Base-by-base conservation (phyloP, 2,113 vertebrate genomes). In the Athene noctua region DNA sequence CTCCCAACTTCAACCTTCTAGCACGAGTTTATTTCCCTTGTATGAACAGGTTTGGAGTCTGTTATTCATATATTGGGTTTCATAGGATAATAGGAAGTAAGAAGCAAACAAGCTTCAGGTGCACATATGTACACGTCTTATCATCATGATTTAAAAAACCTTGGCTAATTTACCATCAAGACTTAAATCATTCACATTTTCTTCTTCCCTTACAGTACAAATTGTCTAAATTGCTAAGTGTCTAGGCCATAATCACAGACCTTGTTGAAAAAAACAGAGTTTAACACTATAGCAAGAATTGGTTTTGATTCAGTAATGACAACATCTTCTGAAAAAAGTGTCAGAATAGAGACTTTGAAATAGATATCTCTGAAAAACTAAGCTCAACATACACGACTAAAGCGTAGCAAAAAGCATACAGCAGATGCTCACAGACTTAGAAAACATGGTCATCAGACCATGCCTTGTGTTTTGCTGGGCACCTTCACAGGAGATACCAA, bases 121-220 rank as follows among this genome's bases (percentile, higher is more conserved):
- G 49, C 29, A 40, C 29, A 46, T 10, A 25, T 5, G 11, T n/a
- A 34, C 5, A 4, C 22, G 17, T 1, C 0, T 15, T 70, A 42
- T 7, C 11, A 34, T 5, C 7, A 40, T 22, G 27, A 61, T 22
- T 62, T 44, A 1, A 29, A 78, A 89, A 78, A 65, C 6, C 12
- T 34, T 72, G n/a, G 29, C 7, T 72, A 22, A 74, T 40, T 55
- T 19, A 72, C 10, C 54, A 65, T 29, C 44, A 80, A 88, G 32
- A 15, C 14, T 34, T 23, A 85, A 59, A 27, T 8, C 4, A 3
- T 7, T 16, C 19, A 74, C 22, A 3, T 72, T 40, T 72, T 46
- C 55, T 72, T 83, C 54, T 87, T 67, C 38, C 12, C 75, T 82
- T n/a, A 57, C 36, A 78, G 11, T 27, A 80, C 13, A 47, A 59